phyloP scores from a whole-genome alignment of 2,888 invertebrate genomes.

The Callyntrura guangdongensis region DNA sequence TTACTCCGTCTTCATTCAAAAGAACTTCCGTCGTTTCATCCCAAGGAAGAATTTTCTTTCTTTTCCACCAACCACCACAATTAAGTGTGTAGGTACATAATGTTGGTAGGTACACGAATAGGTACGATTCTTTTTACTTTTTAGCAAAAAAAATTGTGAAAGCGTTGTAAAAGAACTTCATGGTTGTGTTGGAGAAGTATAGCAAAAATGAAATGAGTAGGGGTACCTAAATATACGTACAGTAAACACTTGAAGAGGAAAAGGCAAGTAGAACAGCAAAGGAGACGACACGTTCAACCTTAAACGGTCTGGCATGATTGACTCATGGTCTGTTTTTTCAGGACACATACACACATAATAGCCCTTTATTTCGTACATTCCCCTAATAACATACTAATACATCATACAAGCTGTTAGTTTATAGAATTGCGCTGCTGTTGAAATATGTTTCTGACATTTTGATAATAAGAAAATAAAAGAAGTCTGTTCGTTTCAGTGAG shows the following conservation, averaged over 20 bases:
- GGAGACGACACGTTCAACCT: constrained; percentile 73
- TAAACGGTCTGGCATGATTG: constrained; percentile 76
- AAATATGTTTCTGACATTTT: neutral
- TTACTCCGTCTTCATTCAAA: constrained; percentile 36
- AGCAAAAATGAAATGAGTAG: constrained; percentile 27
- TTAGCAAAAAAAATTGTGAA: neutral
- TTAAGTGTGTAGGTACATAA: neutral
- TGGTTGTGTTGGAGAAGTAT: neutral
- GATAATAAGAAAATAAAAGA: constrained; percentile 10
- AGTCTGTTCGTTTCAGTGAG: constrained; percentile 22
- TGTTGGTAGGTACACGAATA: constrained; percentile 34
- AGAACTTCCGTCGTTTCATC: constrained; percentile 9
- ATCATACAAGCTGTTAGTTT: constrained; percentile 11
- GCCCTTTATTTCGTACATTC: constrained; percentile 56
- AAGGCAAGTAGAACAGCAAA: constrained; percentile 50
- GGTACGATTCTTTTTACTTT: neutral
- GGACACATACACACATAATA: constrained; percentile 64
- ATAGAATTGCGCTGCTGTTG: neutral
- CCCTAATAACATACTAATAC: constrained; percentile 28
- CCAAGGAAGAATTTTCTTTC: neutral
- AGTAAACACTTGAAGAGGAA: neutral
- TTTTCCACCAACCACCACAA: neutral
- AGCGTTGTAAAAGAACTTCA: constrained; percentile 1
- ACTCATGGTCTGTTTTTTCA: constrained; percentile 73
- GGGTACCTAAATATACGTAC: neutral